A percentile compares a stretch with the other conserved stretches of the same genome.
Evolutionary conservation across 2,888 invertebrate species (phyloP).

Genomic region (Tridacna gigas): DNA sequence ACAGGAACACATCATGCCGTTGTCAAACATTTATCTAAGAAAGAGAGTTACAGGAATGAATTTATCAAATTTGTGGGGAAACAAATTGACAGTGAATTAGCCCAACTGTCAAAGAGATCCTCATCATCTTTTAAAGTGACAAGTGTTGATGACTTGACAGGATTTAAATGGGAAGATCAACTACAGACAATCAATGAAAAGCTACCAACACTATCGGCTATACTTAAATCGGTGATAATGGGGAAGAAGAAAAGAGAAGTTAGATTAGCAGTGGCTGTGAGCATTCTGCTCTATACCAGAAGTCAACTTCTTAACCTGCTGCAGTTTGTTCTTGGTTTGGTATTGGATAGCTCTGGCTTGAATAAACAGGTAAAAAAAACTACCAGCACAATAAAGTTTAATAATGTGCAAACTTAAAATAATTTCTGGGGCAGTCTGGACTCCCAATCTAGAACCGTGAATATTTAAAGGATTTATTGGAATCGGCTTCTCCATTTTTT

Average conservation of each 20-base stretch:
- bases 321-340: slow-evolving; percentile 32
- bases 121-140: slow-evolving; percentile 27
- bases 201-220: slow-evolving; percentile 24
- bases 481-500: too few species aligned
- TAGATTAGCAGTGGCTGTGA: slow-evolving; percentile 29
- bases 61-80: slow-evolving; percentile 16
- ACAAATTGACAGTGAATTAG: not conserved
- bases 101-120: slow-evolving; percentile 11
- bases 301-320: slow-evolving; percentile 27
- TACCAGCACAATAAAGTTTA: not conserved
- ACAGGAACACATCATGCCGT: too few species aligned
- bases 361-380: slow-evolving; percentile 37
- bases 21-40: too few species aligned
- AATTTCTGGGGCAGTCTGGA: too few species aligned
- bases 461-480: too few species aligned
- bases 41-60: slow-evolving; percentile 23
- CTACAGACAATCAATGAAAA: slow-evolving; percentile 12
- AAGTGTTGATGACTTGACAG: slow-evolving; percentile 25
- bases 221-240: slow-evolving; percentile 13
- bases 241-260: slow-evolving; percentile 18
- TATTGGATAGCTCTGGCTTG: slow-evolving; percentile 34
- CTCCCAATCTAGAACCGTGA: too few species aligned
- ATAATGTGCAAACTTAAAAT: not conserved
- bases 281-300: too few species aligned
- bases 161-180: slow-evolving; percentile 36